These are phyloP conservation scores for Cololabis saira DNA, from an alignment of 2,113 vertebrate species.

Conservation along the genomic window DNA sequence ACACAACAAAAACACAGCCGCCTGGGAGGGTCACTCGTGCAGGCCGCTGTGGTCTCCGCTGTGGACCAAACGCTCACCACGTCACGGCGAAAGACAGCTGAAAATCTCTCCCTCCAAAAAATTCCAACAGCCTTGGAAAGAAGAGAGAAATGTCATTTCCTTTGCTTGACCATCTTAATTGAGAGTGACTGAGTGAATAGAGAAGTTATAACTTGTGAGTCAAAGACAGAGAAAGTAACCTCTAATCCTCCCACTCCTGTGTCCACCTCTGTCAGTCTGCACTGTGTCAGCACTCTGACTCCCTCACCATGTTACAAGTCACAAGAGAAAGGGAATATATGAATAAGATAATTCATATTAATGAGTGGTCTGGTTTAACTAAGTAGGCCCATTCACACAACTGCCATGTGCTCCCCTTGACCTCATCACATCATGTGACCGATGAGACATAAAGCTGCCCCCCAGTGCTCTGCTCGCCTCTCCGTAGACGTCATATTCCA, in stretches of 20 bases:
- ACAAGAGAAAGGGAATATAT: constrained; percentile 55
- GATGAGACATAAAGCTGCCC: constrained; percentile 2
- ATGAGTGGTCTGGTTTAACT: constrained; percentile 48
- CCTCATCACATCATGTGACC: constrained; percentile 18
- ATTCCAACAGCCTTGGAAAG: constrained; percentile 72
- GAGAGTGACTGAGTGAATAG: constrained; percentile 56
- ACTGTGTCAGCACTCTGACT: constrained; percentile 35
- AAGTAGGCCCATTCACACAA: constrained; percentile 27
- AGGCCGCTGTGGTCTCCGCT: not conserved
- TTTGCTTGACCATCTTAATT: constrained; percentile 68
- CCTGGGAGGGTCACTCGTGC: constrained; percentile 14
- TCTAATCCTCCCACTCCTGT: constrained; percentile 7
- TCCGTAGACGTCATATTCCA: not conserved
- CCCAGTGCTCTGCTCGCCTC: constrained; percentile 5
- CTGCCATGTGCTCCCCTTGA: constrained; percentile 21
- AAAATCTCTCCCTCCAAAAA: constrained; percentile 76
- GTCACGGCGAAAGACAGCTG: constrained; percentile 12
- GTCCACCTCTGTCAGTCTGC: constrained; percentile 33
- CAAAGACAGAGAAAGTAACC: constrained; percentile 40
- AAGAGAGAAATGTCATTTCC: constrained; percentile 71
- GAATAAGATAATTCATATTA: constrained; percentile 73
- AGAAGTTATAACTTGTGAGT: constrained; percentile 56
- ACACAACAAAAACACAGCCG: constrained; percentile 36
- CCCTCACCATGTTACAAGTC: constrained; percentile 43
- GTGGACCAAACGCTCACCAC: constrained; percentile 5